Conservation (phyloP, 2,113 vertebrate species). For the Agelaius phoeniceus region DNA sequence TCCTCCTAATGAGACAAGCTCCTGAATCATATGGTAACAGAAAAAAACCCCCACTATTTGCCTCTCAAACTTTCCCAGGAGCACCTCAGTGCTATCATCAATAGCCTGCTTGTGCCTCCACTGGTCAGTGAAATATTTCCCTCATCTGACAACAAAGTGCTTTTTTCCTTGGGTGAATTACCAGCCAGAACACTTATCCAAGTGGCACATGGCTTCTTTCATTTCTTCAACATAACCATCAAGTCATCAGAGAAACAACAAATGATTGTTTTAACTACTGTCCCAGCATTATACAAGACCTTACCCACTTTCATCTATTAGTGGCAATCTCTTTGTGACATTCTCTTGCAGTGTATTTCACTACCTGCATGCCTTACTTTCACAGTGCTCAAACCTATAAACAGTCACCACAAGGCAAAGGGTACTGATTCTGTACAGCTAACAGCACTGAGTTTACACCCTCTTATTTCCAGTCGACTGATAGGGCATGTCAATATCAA, state of each 20-base stretch:
- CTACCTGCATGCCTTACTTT: not conserved
- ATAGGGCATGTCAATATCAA: not conserved
- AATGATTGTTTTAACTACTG: not conserved
- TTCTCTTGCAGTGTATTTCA: not conserved
- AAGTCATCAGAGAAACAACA: not conserved
- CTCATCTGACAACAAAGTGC: rapidly evolving
- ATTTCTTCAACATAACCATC: not conserved
- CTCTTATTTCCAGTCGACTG: not conserved
- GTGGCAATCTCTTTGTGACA: not conserved
- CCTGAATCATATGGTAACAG: not conserved
- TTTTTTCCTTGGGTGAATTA: not conserved
- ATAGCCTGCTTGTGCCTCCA: not conserved
- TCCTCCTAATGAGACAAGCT: not conserved
- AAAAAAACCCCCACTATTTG: not conserved
- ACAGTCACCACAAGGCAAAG: not conserved
- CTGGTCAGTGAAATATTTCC: not conserved
- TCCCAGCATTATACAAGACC: not conserved
- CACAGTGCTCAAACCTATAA: not conserved
- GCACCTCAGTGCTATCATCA: not conserved
- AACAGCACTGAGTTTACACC: not conserved
- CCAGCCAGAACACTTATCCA: not conserved
- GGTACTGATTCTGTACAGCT: not conserved
- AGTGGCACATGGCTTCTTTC: not conserved
- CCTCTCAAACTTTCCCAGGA: not conserved
- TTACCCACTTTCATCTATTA: not conserved